Conservation (phyloP, 2,113 vertebrate species). For the Phyllostomus hastatus region DNA sequence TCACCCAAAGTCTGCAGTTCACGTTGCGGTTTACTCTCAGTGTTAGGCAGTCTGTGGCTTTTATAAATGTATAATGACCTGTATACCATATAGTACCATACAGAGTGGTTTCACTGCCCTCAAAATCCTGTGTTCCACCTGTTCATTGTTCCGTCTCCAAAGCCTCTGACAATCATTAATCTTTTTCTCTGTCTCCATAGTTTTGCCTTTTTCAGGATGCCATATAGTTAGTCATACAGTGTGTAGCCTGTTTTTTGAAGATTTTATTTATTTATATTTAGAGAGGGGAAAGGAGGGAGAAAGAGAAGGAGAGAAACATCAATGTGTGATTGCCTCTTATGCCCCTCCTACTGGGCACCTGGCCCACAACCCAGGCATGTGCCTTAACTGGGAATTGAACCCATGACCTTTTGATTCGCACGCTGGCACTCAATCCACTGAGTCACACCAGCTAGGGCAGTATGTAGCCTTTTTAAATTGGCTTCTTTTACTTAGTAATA, state of each 20-base stretch:
- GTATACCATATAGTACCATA: background rate
- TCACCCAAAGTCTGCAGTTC: background rate
- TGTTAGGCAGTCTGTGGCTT: background rate
- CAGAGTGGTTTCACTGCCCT: background rate
- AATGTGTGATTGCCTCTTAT: too few relatives aligned
- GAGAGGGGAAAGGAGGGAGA: too few relatives aligned
- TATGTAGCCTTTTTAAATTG: background rate
- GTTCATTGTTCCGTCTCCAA: background rate
- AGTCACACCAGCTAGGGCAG: too few relatives aligned
- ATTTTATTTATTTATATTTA: too few relatives aligned
- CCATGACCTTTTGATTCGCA: too few relatives aligned
- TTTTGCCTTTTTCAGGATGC: background rate
- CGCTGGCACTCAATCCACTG: too few relatives aligned
- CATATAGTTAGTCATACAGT: background rate
- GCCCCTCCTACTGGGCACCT: too few relatives aligned
- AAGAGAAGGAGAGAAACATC: too few relatives aligned
- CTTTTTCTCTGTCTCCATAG: background rate
- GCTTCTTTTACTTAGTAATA: background rate
- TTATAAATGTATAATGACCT: background rate
- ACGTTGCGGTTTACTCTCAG: background rate
- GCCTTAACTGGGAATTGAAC: too few relatives aligned
- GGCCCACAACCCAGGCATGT: too few relatives aligned
- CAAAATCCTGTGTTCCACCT: background rate
- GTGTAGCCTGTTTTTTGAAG: too few relatives aligned
- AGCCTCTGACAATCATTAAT: background rate